Evolutionary conservation across 2,797 vertebrate species (phyloP), one percentile per base, ranked within the genome.

Genomic region (Spheniscus humboldti): DNA sequence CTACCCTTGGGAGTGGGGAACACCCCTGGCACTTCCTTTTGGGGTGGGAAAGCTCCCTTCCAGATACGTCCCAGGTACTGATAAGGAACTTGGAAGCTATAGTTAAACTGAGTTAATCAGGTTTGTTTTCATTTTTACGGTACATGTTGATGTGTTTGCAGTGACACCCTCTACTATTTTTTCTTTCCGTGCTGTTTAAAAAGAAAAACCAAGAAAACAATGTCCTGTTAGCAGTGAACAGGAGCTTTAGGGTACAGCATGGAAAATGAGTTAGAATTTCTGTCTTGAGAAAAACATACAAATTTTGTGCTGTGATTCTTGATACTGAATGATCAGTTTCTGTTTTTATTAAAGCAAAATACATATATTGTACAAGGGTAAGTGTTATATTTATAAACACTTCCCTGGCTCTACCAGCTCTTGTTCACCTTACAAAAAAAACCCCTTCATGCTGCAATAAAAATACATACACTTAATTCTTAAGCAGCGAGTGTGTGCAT

Each of bases 1-100:
- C 59, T 96, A 62, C 95, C 92, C 92, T 93, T 92, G 96, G 94
- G 95, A 96, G 73, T 4, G 55, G 96, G 96, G 92, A 97, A 97
- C 95, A 97, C 96, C 96, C 97, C 96, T 96, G 90, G 96, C 93
- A 96, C 95, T 97, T 97, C 96, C 97, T 97, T 96, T 97, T 80
- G 84, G 94, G 90, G 84, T 95, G 96, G 96, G 96, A 97, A 97
- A 96, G 77, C 94, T 95, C 35, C 33, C 94, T 96, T 96, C 92
- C 88, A 97, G 87, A 97, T 94, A 86, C 0, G 64, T 95, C 92
- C 86, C 95, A 96, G 92, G 88, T 95, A 88, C 92, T 94, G 95
- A 95, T 97, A 97, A 96, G 86, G 87, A 96, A 94, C 94, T 95
- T 97, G 93, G 94, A 97, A 94, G 90, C 79, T 79, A 71, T 85